Base-by-base conservation (phyloP, 2,888 invertebrate genomes). In the Dicycla oo region DNA sequence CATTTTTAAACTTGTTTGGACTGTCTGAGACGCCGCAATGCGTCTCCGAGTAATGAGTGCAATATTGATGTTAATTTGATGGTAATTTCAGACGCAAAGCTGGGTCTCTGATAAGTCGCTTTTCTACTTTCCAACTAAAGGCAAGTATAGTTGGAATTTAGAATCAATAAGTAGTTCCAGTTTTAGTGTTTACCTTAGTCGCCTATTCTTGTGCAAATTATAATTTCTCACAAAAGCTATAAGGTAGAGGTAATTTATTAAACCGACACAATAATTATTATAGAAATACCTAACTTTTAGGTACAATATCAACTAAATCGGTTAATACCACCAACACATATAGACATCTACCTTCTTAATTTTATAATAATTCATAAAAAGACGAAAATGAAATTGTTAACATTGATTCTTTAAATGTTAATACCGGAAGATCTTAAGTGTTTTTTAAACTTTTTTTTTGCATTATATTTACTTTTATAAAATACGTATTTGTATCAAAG, bases 401-500 rank as follows among this genome's bases (percentile, higher is more conserved):
- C 93, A 93, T 93, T 91, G 92, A 91, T 91, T 91, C 90, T 83
- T 91, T 89, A 62, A 81, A 83, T 81, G 82, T 92, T 84, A 87
- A 86, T 89, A 94, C 92, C 93, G 95, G 95, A 96, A 96, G 95
- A 95, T 95, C 95, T 93, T 92, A 92, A 92, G 91, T 92, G 91
- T 92, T 93, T 93, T 93, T 92, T 90, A 89, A 87, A 80, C 86
- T 92, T 92, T 91, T 90, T n/a, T 92, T 91, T 91, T 90, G 86
- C 80, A 83, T 86, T 90, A 89, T 90, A 90, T 90, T n/a, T 91
- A 90, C 77, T 90, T 94, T 94, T 95, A 95, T 93, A 96, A 96
- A 96, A 96, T 95, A 95, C 94, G 93, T 93, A 92, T 93, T 88
- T 94, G 94, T 95, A 95, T 95, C 95, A 95, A 96, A 96, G 92